Conservation (phyloP, 2,888 invertebrate genomes). For the Lumbricus terrestris region DNA sequence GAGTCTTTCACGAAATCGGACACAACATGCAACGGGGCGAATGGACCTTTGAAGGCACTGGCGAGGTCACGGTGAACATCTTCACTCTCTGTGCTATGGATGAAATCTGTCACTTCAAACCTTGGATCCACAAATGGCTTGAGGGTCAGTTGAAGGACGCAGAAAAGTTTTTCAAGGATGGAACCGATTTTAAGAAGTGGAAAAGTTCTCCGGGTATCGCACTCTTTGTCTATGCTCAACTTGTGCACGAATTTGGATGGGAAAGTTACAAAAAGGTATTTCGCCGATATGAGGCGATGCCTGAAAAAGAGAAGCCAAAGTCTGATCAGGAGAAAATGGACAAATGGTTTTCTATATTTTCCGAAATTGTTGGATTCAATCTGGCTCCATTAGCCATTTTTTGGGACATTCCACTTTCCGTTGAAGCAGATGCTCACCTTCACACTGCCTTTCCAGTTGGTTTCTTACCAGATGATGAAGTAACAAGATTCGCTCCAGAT, state of each 20-base stretch:
- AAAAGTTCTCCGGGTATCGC: conserved; percentile 35
- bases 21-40: conserved; percentile 42
- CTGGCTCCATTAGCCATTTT: conserved; percentile 39
- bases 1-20: conserved; percentile 44
- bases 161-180: conserved; percentile 35
- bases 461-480: conserved; percentile 34
- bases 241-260: conserved; percentile 40
- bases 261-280: conserved; percentile 38
- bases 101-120: conserved; percentile 25
- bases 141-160: conserved; percentile 12
- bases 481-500: conserved; percentile 29
- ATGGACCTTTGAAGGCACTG: conserved; percentile 43
- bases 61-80: conserved; percentile 42
- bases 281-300: conserved; percentile 8
- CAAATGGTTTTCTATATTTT: conserved; percentile 39
- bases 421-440: neutral
- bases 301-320: conserved; percentile 15
- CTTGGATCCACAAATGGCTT: conserved; percentile 40
- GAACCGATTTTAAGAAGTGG: conserved; percentile 37
- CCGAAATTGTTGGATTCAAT: conserved; percentile 34
- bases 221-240: conserved; percentile 40
- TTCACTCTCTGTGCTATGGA: conserved; percentile 43
- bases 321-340: conserved; percentile 39
- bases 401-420: conserved; percentile 40
- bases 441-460: conserved; percentile 21